phyloP scores from a whole-genome alignment of 2,113 vertebrate genomes.

The Pycnonotus jocosus region DNA sequence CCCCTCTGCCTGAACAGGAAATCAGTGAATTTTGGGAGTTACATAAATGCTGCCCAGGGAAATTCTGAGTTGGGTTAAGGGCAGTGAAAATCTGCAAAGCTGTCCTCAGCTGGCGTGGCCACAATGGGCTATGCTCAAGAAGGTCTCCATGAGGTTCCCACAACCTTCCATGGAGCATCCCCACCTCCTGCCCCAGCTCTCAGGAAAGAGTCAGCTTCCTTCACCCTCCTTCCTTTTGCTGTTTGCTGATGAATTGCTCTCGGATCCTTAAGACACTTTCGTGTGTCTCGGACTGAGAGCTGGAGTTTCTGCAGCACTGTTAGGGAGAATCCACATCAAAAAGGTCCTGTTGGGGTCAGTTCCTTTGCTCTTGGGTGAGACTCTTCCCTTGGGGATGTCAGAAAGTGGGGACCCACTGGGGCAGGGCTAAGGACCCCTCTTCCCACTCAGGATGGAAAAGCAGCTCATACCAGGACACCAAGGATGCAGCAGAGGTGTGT shows the following conservation, averaged over 20 bases:
- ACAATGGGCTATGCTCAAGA: background rate
- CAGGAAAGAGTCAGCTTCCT: background rate
- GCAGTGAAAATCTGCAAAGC: background rate
- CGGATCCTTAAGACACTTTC: background rate
- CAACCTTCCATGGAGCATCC: background rate
- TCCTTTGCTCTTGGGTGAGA: background rate
- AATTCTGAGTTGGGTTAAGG: background rate
- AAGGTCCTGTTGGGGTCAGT: background rate
- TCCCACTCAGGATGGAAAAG: background rate
- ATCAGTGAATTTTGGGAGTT: background rate
- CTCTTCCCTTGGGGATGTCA: background rate
- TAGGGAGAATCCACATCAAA: background rate
- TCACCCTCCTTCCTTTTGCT: background rate
- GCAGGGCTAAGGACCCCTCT: background rate
- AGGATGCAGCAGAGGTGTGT: background rate
- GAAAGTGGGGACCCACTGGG: background rate
- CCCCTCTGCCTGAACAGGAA: background rate
- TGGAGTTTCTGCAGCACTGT: background rate
- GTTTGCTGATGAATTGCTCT: fast-evolving
- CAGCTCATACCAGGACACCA: background rate
- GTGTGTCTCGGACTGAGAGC: fast-evolving
- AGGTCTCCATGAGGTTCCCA: background rate
- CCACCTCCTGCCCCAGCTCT: background rate
- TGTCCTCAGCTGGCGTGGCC: background rate
- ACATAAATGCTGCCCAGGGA: background rate